These are phyloP conservation scores for Fistularia tabacaria DNA, from an alignment of 2,797 vertebrate genomes.

Conservation along the genomic window DNA sequence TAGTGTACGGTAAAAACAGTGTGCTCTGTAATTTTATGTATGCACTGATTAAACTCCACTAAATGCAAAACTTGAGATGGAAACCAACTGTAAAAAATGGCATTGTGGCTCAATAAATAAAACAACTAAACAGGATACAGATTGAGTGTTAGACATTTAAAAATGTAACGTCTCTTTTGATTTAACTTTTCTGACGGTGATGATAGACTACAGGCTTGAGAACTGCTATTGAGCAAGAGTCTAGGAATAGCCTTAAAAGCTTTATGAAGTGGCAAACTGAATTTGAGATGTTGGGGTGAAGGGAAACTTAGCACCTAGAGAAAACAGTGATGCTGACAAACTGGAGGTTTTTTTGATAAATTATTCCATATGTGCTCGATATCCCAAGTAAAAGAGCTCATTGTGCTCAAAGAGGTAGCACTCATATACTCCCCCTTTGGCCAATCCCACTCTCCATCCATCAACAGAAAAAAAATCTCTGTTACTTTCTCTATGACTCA, in stretches of 20 bases:
- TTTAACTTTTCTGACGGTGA: background rate
- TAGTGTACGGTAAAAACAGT: conserved; percentile 40
- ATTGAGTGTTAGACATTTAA: background rate
- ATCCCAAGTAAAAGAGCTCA: conserved; percentile 75
- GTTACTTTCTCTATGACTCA: conserved; percentile 45
- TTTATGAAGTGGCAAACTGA: conserved; percentile 42
- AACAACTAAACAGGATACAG: background rate
- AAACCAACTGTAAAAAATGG: background rate
- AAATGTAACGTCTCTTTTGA: background rate
- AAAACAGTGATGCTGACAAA: conserved; percentile 33
- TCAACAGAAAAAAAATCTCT: conserved; percentile 53
- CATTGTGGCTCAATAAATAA: background rate
- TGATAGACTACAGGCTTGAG: conserved; percentile 5
- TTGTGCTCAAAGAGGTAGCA: conserved; percentile 70
- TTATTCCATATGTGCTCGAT: conserved; percentile 72
- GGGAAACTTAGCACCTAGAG: conserved; percentile 43
- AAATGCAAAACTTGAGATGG: conserved; percentile 18
- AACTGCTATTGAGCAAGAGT: conserved; percentile 9
- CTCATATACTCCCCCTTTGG: conserved; percentile 46
- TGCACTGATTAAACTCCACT: conserved; percentile 16
- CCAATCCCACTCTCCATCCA: conserved; percentile 34
- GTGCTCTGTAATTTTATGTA: conserved; percentile 20
- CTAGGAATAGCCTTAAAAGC: conserved; percentile 38
- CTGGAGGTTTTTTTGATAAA: conserved; percentile 64
- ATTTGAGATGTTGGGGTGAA: conserved; percentile 49